These are phyloP conservation scores for Apeira syringaria DNA, from an alignment of 2,888 invertebrate species.

Conservation along the genomic window DNA sequence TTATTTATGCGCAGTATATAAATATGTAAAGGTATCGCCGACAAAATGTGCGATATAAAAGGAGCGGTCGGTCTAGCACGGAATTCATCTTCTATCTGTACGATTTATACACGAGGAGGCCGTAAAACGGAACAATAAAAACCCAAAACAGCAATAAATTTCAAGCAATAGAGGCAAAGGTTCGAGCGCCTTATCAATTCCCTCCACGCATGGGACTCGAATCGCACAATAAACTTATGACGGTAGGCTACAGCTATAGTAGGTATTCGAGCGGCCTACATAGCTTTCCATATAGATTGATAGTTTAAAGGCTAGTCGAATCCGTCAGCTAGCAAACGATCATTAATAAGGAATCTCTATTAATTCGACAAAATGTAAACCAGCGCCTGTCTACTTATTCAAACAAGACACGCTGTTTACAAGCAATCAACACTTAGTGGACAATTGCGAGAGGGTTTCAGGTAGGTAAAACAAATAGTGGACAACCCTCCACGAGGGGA, in stretches of 20 bases:
- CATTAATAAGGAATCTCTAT: conserved; percentile 19
- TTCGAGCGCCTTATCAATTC: conserved; percentile 83
- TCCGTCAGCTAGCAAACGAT: conserved; percentile 4
- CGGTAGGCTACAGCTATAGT: conserved; percentile 47
- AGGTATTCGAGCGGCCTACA: not conserved
- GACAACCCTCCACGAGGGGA: conserved; percentile 61
- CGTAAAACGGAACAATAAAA: conserved; percentile 85
- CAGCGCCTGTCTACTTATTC: conserved; percentile 35
- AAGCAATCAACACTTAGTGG: conserved; percentile 80
- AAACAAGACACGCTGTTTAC: conserved; percentile 71
- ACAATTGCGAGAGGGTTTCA: conserved; percentile 73
- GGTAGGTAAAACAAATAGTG: conserved; percentile 78
- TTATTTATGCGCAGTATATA: conserved; percentile 36
- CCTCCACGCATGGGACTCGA: conserved; percentile 73
- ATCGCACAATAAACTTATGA: conserved; percentile 80
- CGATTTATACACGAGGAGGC: conserved; percentile 81
- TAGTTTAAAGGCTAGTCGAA: conserved; percentile 3
- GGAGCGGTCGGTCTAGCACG: conserved; percentile 71
- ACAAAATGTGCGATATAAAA: conserved; percentile 63
- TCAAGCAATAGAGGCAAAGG: conserved; percentile 83
- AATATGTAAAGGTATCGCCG: conserved; percentile 53
- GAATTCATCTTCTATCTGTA: conserved; percentile 82
- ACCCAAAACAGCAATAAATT: conserved; percentile 85
- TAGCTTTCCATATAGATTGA: conserved; percentile 7
- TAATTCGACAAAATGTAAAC: conserved; percentile 21